Percentiles rank a stretch among this genome's conserved stretches.
Conservation (phyloP, 1,140 invertebrate genomes). For the Polypedilum vanderplanki region DNA sequence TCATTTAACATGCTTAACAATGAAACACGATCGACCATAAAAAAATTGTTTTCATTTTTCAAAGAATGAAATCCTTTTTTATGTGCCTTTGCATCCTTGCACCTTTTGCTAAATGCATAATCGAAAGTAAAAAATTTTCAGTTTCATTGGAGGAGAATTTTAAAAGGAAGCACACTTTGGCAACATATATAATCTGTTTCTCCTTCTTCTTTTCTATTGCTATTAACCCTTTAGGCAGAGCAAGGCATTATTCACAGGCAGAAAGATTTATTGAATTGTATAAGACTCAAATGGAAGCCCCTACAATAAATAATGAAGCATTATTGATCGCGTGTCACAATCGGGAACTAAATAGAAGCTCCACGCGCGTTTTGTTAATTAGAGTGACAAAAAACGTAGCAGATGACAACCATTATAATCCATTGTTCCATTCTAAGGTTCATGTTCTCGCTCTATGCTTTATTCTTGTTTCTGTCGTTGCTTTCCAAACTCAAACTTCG, state of each 20-base stretch:
- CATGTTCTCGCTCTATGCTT: neutral
- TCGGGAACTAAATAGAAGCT: constrained; percentile 20
- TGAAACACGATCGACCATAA: constrained; percentile 26
- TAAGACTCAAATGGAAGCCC: neutral
- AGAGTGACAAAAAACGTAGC: constrained; percentile 28
- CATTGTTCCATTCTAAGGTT: neutral
- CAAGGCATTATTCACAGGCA: neutral
- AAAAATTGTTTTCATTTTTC: neutral
- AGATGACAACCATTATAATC: constrained; percentile 23
- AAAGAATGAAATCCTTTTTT: constrained; percentile 23
- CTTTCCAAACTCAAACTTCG: neutral
- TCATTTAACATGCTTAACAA: constrained; percentile 3
- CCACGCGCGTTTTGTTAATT: constrained; percentile 27
- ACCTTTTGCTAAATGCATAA: neutral
- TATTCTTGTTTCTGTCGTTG: neutral
- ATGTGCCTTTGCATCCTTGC: neutral
- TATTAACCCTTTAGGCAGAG: constrained; percentile 5
- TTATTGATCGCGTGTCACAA: constrained; percentile 24
- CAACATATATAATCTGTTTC: constrained; percentile 17
- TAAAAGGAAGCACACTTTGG: constrained; percentile 26
- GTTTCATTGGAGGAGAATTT: constrained; percentile 22
- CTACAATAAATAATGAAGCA: neutral
- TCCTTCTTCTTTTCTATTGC: neutral
- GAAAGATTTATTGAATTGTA: constrained; percentile 10
- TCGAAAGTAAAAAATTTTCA: constrained; percentile 17